Evolutionary conservation across 2,113 vertebrate genomes (phyloP).

Genomic region (Anoura caudifer): DNA sequence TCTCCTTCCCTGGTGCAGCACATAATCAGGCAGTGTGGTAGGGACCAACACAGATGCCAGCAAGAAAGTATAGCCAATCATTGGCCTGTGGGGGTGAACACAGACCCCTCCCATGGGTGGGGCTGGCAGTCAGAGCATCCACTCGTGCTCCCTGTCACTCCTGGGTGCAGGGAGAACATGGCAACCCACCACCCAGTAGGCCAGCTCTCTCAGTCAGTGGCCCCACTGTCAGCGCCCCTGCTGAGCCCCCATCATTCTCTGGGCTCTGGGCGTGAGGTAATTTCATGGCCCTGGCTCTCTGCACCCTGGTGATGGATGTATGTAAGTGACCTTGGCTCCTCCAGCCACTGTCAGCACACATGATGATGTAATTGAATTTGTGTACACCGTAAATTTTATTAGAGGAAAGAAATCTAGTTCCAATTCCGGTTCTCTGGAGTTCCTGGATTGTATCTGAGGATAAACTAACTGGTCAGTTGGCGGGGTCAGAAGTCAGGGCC

Average conservation of each 20-base stretch:
- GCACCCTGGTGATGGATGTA: conserved; percentile 32
- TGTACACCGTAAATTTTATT: conserved; percentile 66
- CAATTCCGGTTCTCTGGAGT: conserved; percentile 4
- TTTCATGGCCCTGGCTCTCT: neutral
- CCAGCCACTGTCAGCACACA: neutral
- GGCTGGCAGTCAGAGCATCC: neutral
- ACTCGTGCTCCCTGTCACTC: neutral
- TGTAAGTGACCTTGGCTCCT: conserved; percentile 51
- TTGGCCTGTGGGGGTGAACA: neutral
- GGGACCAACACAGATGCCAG: neutral
- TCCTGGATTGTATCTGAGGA: conserved; percentile 35
- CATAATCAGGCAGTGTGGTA: neutral
- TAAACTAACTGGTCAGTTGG: conserved; percentile 1
- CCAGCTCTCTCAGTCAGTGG: neutral
- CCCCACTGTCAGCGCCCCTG: neutral
- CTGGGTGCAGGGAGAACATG: neutral
- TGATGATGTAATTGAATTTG: conserved; percentile 68
- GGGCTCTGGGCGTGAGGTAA: neutral
- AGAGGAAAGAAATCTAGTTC: conserved; percentile 53
- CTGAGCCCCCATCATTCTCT: neutral
- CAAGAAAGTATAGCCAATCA: neutral
- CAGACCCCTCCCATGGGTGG: neutral
- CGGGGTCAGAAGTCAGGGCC: neutral
- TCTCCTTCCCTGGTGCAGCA: neutral
- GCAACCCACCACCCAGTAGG: neutral